Conservation (phyloP, 1,140 invertebrate species). For the Idris sp. region DNA sequence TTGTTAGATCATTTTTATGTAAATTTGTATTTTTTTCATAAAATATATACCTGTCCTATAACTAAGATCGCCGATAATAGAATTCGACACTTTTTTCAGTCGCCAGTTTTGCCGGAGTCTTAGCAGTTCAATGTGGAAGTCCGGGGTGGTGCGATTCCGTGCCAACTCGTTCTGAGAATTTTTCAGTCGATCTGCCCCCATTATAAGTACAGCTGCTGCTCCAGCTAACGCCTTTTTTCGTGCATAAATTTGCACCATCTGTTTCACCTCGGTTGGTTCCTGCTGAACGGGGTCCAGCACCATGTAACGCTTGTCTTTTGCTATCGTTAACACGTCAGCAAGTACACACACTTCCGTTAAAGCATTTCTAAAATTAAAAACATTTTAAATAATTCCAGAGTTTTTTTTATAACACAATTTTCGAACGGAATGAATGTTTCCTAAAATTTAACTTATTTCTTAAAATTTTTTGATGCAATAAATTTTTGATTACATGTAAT, state of each 20-base stretch:
- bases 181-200: constrained; percentile 91
- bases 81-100: constrained; percentile 95
- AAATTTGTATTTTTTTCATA: no score
- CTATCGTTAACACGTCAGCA: constrained; percentile 93
- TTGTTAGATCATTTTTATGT: background rate
- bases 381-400: no score
- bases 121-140: constrained; percentile 96
- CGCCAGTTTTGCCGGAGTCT: constrained; percentile 95
- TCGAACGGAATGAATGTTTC: no score
- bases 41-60: constrained; percentile 86
- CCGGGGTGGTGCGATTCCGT: constrained; percentile 85
- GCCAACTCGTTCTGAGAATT: constrained; percentile 88
- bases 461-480: no score
- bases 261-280: constrained; percentile 88
- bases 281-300: constrained; percentile 94
- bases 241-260: constrained; percentile 92
- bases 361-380: constrained; percentile 80
- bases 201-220: constrained; percentile 88
- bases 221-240: constrained; percentile 94
- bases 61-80: constrained; percentile 97
- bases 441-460: no score
- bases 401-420: no score
- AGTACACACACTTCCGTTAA: constrained; percentile 95
- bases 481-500: no score
- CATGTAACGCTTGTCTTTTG: constrained; percentile 96